Conservation (phyloP, 2,113 vertebrate species). For the Siniperca knerii region DNA sequence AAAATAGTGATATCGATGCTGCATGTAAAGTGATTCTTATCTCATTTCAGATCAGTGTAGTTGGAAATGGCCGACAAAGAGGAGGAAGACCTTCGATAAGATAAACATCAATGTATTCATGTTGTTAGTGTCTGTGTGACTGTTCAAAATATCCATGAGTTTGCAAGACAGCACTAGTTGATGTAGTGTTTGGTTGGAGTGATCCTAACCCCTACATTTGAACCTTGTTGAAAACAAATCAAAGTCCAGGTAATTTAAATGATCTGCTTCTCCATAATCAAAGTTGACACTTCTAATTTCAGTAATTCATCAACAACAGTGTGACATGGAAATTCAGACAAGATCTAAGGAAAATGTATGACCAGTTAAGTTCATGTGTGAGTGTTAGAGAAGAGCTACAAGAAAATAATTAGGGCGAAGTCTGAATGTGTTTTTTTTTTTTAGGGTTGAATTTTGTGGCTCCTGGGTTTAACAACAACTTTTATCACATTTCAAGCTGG, state of each 20-base stretch:
- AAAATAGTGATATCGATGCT: neutral
- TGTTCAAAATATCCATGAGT: neutral
- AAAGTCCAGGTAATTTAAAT: neutral
- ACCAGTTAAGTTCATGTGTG: neutral
- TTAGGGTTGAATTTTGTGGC: neutral
- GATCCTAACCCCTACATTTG: neutral
- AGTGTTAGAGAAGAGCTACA: neutral
- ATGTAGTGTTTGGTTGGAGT: neutral
- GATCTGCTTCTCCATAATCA: slow-evolving; percentile 13
- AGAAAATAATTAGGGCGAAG: neutral
- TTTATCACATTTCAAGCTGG: slow-evolving; percentile 20
- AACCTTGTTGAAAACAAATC: slow-evolving; percentile 2
- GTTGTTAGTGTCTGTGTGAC: neutral
- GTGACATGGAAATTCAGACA: neutral
- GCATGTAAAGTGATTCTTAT: neutral
- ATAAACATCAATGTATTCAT: slow-evolving; percentile 18
- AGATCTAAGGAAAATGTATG: neutral
- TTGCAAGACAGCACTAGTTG: neutral
- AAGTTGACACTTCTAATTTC: slow-evolving; percentile 11
- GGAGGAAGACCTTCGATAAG: neutral
- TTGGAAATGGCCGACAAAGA: slow-evolving; percentile 2
- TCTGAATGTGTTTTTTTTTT: neutral
- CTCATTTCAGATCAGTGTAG: neutral
- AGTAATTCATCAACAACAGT: slow-evolving; percentile 12
- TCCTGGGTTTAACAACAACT: slow-evolving; percentile 2